Evolutionary conservation across 2,888 invertebrate species (phyloP).

Genomic region (Artemia sinica): DNA sequence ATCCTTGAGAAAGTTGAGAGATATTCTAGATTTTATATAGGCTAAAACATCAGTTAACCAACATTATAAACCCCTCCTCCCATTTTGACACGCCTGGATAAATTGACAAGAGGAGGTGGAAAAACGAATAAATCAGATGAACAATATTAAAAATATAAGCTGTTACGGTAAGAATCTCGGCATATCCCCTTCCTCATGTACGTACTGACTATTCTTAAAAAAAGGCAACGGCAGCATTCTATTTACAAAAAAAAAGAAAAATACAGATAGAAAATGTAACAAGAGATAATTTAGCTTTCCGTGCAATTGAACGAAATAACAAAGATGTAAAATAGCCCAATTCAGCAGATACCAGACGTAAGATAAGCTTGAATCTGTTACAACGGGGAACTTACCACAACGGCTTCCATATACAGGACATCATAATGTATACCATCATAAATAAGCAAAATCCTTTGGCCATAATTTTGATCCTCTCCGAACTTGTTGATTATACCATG

Average conservation of each 20-base stretch:
- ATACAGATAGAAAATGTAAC: slow-evolving; percentile 16
- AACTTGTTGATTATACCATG: slow-evolving; percentile 77
- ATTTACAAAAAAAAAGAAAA: slow-evolving; percentile 11
- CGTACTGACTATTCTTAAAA: too few relatives aligned
- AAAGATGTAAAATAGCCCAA: not conserved
- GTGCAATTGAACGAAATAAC: not conserved
- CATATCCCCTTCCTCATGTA: too few relatives aligned
- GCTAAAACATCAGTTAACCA: too few relatives aligned
- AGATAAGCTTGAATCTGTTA: not conserved
- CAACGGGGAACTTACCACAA: slow-evolving; percentile 42
- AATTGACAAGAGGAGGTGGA: too few relatives aligned
- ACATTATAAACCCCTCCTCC: not conserved
- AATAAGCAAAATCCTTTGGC: slow-evolving; percentile 62
- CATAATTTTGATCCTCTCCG: slow-evolving; percentile 75
- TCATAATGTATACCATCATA: slow-evolving; percentile 96
- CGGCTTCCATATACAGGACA: slow-evolving; percentile 67
- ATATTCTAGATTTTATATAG: too few relatives aligned
- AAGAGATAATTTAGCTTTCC: slow-evolving; percentile 18
- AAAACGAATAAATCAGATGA: too few relatives aligned
- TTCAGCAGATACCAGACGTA: slow-evolving; percentile 10
- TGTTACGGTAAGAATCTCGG: too few relatives aligned
- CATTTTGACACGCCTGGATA: too few relatives aligned
- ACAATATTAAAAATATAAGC: too few relatives aligned
- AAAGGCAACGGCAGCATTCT: too few relatives aligned
- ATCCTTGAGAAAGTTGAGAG: too few relatives aligned